phyloP scores from a whole-genome alignment of 2,113 vertebrate genomes.

The Festucalex cinctus region DNA sequence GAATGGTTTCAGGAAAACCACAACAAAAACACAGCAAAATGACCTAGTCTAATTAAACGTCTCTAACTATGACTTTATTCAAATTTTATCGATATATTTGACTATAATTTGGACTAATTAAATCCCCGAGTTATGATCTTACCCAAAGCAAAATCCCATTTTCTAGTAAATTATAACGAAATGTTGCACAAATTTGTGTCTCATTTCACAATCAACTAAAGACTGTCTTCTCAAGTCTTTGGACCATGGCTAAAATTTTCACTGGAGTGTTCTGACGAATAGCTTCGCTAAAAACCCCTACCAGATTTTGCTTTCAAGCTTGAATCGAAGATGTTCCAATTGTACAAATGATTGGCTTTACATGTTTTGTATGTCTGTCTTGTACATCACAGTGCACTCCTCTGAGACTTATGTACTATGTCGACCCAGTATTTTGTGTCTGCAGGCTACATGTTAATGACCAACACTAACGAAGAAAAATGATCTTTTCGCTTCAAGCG shows the following conservation, averaged over 20 bases:
- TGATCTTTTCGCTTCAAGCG: slow-evolving; percentile 43
- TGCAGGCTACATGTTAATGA: slow-evolving; percentile 53
- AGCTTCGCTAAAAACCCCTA: no score
- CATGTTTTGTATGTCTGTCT: not conserved
- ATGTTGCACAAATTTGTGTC: not conserved
- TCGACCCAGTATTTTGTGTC: slow-evolving; percentile 39
- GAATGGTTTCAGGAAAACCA: no score
- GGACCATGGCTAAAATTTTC: not conserved
- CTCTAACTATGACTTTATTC: no score
- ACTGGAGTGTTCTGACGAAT: no score
- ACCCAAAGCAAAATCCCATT: no score
- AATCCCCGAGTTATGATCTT: no score
- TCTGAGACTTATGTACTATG: not conserved
- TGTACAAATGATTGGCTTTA: not conserved
- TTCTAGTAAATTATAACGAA: no score
- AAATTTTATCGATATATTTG: no score
- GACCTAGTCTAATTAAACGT: no score
- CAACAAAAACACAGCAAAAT: no score
- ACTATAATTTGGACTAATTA: no score
- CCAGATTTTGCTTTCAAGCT: not conserved
- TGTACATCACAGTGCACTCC: slow-evolving; percentile 5
- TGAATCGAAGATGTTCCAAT: not conserved
- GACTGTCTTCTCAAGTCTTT: not conserved
- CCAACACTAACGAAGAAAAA: slow-evolving; percentile 66
- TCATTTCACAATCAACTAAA: not conserved